These are phyloP conservation scores for Lethocerus indicus DNA, from an alignment of 1,140 invertebrate species.

Conservation along the genomic window DNA sequence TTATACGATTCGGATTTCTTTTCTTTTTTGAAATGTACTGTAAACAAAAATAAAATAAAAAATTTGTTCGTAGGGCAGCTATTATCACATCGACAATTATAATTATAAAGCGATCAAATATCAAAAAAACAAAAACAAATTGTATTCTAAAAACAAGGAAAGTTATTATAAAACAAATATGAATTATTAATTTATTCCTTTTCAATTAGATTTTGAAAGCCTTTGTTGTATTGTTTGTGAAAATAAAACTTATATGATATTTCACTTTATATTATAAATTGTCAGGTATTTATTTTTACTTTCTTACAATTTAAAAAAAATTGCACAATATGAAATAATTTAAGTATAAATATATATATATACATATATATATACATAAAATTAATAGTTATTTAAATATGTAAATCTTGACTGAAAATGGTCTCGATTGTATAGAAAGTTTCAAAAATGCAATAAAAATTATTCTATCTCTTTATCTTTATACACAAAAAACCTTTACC, in stretches of 20 bases:
- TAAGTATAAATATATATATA: constrained; percentile 13
- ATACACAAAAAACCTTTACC: too few species aligned
- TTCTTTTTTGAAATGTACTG: neutral
- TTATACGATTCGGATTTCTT: neutral
- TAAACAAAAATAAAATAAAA: neutral
- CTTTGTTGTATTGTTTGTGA: constrained; percentile 1
- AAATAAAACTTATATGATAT: constrained; percentile 1
- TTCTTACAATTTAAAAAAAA: constrained; percentile 1
- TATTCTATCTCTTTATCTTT: constrained; percentile 19
- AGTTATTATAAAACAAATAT: neutral
- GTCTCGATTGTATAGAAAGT: constrained; percentile 17
- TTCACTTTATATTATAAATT: too few species aligned
- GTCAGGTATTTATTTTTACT: constrained; percentile 3
- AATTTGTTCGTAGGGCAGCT: neutral
- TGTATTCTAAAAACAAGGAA: too few species aligned
- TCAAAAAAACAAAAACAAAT: too few species aligned
- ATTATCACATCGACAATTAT: neutral
- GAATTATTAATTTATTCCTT: neutral
- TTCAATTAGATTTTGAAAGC: neutral
- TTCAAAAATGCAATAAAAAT: constrained; percentile 19
- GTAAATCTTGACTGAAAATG: constrained; percentile 15
- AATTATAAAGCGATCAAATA: neutral
- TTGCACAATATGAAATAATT: constrained; percentile 12
- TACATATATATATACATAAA: too few species aligned
- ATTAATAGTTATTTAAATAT: constrained; percentile 13